phyloP scores from a whole-genome alignment of 2,888 invertebrate species.

The Pristionchus japonicus region DNA sequence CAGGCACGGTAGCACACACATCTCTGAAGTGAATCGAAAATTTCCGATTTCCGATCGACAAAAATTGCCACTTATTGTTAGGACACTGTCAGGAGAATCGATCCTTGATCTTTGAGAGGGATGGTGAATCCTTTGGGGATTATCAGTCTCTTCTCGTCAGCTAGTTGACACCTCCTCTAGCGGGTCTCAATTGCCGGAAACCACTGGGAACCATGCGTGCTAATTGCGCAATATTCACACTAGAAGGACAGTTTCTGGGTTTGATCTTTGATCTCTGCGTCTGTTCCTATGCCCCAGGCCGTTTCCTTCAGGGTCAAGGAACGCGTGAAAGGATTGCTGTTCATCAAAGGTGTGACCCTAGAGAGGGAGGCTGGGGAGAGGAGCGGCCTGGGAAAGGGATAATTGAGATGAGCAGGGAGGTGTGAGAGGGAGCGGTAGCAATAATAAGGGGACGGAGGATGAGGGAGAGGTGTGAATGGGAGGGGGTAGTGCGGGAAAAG shows the following conservation, averaged over 20 bases:
- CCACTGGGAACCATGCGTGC: background rate
- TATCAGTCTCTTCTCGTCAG: background rate
- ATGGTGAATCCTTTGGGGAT: no score
- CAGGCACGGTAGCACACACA: no score
- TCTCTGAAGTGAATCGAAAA: no score
- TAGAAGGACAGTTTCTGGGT: background rate
- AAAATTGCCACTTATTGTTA: no score
- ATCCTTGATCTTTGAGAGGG: background rate
- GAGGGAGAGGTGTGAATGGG: background rate
- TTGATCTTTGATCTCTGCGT: background rate
- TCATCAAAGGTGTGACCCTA: conserved; percentile 3
- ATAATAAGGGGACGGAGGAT: background rate
- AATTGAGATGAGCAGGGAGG: background rate
- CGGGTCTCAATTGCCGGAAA: background rate
- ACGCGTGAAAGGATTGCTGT: background rate
- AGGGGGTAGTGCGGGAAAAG: background rate
- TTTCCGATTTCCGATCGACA: no score
- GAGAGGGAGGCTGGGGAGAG: background rate
- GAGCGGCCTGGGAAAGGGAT: background rate
- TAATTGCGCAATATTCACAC: background rate
- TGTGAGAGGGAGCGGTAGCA: background rate
- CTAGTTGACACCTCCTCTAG: background rate
- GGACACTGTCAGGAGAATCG: no score
- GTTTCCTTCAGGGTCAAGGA: conserved; percentile 19
- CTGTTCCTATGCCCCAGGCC: background rate